phyloP scores from a whole-genome alignment of 1,140 invertebrate species.

The Drosophila grimshawi region DNA sequence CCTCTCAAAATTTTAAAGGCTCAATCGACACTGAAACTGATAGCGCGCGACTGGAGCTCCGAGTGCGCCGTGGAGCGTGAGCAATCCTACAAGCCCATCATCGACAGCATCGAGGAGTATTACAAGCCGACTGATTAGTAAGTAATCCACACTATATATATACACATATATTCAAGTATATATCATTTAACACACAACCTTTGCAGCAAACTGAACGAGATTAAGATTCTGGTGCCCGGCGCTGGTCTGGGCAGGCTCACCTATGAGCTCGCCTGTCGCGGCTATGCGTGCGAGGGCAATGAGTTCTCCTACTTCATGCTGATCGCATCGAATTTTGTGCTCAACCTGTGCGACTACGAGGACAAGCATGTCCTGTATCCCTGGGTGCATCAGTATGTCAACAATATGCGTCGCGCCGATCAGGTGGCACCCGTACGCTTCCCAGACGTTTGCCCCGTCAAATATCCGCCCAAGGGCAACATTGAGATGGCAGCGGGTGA shows the following conservation, averaged over 20 bases:
- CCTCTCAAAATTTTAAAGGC: slow-evolving; percentile 87
- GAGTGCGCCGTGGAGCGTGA: slow-evolving; percentile 93
- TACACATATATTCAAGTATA: background rate
- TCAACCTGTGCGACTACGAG: slow-evolving; percentile 90
- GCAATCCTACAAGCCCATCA: slow-evolving; percentile 95
- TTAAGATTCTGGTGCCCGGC: slow-evolving; percentile 96
- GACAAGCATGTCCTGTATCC: slow-evolving; percentile 88
- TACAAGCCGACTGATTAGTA: slow-evolving; percentile 88
- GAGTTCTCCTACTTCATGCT: slow-evolving; percentile 99
- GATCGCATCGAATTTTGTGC: slow-evolving; percentile 97
- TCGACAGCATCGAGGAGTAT: slow-evolving; percentile 91
- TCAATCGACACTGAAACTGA: slow-evolving; percentile 96
- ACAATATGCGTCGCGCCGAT: slow-evolving; percentile 92
- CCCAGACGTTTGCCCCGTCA: slow-evolving; percentile 95
- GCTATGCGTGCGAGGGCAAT: slow-evolving; percentile 97
- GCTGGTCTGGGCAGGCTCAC: slow-evolving; percentile 96
- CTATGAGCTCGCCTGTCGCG: slow-evolving; percentile 95
- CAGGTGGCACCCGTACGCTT: slow-evolving; percentile 92
- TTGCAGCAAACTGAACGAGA: slow-evolving; percentile 85
- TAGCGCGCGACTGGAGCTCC: slow-evolving; percentile 97
- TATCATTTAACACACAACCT: background rate
- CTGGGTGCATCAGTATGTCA: slow-evolving; percentile 97
- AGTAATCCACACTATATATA: slow-evolving; percentile 42
- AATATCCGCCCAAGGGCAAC: slow-evolving; percentile 85
- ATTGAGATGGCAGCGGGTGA: slow-evolving; percentile 99